Evolutionary conservation across 2,888 invertebrate genomes (phyloP).

Genomic region (Tipula lateralis): DNA sequence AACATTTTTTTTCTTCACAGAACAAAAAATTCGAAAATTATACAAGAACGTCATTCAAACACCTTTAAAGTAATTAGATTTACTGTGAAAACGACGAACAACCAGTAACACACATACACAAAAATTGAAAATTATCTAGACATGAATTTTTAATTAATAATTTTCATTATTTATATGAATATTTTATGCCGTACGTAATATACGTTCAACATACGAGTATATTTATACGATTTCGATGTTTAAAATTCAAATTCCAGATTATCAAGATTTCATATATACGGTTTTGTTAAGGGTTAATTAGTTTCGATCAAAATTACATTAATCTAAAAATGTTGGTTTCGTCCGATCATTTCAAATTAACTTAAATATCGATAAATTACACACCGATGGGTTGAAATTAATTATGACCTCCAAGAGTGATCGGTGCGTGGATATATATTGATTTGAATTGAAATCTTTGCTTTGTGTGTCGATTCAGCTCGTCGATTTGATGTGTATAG

Average conservation of each 20-base stretch:
- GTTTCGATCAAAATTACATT: not conserved
- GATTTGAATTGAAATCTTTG: not conserved
- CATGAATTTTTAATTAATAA: constrained; percentile 11
- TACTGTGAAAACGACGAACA: constrained; percentile 34
- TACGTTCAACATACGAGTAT: not conserved
- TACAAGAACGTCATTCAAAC: constrained; percentile 36
- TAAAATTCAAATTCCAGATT: not conserved
- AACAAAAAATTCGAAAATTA: not conserved
- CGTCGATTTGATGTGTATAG: not conserved
- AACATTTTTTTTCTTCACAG: not conserved
- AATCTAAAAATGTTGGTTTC: not conserved
- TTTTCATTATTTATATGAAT: not conserved
- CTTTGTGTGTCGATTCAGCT: not conserved
- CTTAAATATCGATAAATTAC: constrained; percentile 13
- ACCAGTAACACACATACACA: not conserved
- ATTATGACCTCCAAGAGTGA: not conserved
- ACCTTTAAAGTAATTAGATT: constrained; percentile 37
- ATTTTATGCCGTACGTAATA: constrained; percentile 12
- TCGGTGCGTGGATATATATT: not conserved
- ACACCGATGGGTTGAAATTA: not conserved
- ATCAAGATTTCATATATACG: not conserved
- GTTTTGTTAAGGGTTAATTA: not conserved
- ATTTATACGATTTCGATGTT: too few relatives aligned
- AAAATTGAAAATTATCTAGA: constrained; percentile 14
- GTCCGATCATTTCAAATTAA: not conserved